A percentile compares a stretch with the other conserved stretches of the same genome.
phyloP scores from a whole-genome alignment of 2,797 vertebrate genomes.

The Arctocebus calabarensis region DNA sequence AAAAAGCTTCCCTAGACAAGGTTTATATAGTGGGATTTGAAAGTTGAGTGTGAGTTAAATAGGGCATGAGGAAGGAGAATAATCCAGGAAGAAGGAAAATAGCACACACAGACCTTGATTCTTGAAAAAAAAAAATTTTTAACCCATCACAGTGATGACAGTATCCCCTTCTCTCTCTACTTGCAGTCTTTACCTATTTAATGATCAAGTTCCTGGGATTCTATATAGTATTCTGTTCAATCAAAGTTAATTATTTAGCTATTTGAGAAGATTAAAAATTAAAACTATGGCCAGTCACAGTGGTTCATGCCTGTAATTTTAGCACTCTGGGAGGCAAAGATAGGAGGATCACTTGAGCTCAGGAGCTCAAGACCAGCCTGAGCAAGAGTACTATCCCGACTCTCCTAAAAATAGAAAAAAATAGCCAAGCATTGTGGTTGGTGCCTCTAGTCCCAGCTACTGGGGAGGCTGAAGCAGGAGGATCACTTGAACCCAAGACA shows the following conservation, averaged over 20 bases:
- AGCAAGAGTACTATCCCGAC: no score
- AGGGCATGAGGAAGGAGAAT: background rate
- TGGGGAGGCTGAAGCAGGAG: no score
- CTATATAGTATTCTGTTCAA: background rate
- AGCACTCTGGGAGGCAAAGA: no score
- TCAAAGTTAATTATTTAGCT: background rate
- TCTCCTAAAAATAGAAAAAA: no score
- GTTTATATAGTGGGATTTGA: background rate
- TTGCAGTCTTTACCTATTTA: background rate
- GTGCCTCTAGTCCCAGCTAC: no score
- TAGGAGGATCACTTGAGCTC: no score
- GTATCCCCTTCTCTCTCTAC: background rate
- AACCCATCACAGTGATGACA: background rate
- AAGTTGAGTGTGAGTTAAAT: background rate
- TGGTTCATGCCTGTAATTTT: no score
- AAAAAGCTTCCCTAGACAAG: background rate
- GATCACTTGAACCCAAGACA: no score
- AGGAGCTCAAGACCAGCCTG: no score
- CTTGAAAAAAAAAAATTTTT: background rate
- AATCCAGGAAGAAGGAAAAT: background rate
- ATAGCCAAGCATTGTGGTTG: no score
- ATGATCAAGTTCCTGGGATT: background rate
- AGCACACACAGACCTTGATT: background rate
- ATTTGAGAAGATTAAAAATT: slow-evolving; percentile 16
- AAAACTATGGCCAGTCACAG: background rate